Conservation (phyloP, 2,113 vertebrate species). For the Datnioides undecimradiatus region DNA sequence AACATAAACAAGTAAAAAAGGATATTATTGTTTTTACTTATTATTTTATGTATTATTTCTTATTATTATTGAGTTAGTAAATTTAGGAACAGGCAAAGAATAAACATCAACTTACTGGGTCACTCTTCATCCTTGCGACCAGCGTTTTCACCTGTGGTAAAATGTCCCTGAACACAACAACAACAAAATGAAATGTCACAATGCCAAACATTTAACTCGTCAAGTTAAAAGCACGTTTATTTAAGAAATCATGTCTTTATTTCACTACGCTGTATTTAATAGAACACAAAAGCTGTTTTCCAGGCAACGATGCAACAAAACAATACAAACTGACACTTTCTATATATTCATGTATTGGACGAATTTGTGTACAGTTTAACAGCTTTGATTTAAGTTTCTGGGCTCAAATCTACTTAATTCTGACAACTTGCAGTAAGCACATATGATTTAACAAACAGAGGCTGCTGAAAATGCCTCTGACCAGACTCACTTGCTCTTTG, state of each 20-base stretch:
- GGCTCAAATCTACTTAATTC: background rate
- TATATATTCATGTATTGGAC: too few relatives aligned
- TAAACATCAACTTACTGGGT: constrained; percentile 81
- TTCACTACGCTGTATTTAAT: too few relatives aligned
- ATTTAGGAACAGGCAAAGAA: background rate
- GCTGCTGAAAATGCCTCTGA: background rate
- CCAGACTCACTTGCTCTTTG: constrained; percentile 80
- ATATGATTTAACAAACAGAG: background rate
- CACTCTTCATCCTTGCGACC: constrained; percentile 87
- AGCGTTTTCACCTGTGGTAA: constrained; percentile 82
- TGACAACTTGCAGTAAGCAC: background rate
- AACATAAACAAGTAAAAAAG: too few relatives aligned
- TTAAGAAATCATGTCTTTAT: background rate
- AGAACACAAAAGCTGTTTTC: too few relatives aligned
- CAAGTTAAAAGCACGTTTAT: background rate
- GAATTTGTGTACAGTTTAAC: too few relatives aligned
- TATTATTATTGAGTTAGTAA: too few relatives aligned
- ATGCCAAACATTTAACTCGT: background rate
- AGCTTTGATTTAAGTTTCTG: background rate
- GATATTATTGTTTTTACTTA: too few relatives aligned
- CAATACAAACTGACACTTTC: too few relatives aligned
- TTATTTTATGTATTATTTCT: too few relatives aligned
- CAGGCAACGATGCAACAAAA: too few relatives aligned
- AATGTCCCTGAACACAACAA: constrained; percentile 83
- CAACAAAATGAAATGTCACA: background rate